These are phyloP conservation scores for Prionace glauca DNA, from an alignment of 2,797 vertebrate species.

Conservation along the genomic window DNA sequence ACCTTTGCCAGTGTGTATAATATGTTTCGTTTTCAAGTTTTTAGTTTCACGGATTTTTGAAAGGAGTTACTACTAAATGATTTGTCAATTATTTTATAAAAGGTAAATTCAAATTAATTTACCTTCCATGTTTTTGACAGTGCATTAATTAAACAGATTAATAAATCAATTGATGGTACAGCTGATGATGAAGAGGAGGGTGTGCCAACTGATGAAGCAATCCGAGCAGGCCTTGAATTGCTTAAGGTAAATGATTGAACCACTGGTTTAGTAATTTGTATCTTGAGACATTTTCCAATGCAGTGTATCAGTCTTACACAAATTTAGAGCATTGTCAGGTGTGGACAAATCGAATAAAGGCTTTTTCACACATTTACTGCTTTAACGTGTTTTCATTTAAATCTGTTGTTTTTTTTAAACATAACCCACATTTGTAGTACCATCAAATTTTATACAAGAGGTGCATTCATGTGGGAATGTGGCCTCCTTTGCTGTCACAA, in stretches of 20 bases:
- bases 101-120: conserved; percentile 33
- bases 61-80: background rate
- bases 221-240: conserved; percentile 90
- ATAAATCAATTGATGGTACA: conserved; percentile 95
- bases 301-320: no score
- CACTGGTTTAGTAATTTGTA: background rate
- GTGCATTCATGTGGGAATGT: no score
- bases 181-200: conserved; percentile 96
- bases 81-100: background rate
- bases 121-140: conserved; percentile 53
- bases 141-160: conserved; percentile 92
- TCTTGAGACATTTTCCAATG: no score
- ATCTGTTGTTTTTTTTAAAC: no score
- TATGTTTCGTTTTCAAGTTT: background rate
- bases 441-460: no score
- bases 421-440: no score
- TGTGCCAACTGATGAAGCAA: conserved; percentile 88
- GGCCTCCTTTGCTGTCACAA: no score
- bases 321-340: no score
- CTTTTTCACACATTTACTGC: no score
- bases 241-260: conserved; percentile 70
- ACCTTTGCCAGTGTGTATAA: background rate
- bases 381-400: no score
- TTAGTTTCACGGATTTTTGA: background rate
- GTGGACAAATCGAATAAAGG: no score